Percentiles rank a stretch among this genome's conserved stretches.
Conservation (phyloP, 2,113 vertebrate genomes). For the Ochotona princeps region DNA sequence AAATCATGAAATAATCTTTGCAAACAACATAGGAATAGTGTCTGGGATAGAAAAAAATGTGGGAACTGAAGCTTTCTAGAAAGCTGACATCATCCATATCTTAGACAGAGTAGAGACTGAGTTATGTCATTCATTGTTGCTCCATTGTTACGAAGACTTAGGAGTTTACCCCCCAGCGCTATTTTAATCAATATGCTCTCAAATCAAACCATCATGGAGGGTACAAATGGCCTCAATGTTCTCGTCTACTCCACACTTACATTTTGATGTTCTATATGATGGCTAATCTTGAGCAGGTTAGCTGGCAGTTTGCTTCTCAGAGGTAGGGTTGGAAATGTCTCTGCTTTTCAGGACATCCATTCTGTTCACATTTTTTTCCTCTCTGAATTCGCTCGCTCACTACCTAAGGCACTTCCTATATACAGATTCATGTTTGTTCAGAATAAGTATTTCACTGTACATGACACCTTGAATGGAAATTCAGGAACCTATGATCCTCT, state of each 20-base stretch:
- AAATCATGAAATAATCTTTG: background rate
- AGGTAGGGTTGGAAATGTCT: background rate
- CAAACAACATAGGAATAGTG: background rate
- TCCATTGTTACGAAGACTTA: constrained; percentile 41
- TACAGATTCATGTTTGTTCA: constrained; percentile 62
- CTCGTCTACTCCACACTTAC: constrained; percentile 21
- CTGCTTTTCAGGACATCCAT: background rate
- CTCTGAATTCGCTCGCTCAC: constrained; percentile 49
- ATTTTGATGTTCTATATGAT: constrained; percentile 56
- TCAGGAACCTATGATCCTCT: constrained; percentile 72
- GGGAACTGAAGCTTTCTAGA: background rate
- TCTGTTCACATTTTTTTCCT: constrained; percentile 36
- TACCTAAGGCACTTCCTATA: constrained; percentile 20
- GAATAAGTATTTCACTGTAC: constrained; percentile 71
- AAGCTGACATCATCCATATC: background rate
- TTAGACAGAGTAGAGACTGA: background rate
- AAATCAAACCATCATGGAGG: background rate
- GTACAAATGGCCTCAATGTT: constrained; percentile 52
- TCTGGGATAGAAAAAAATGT: background rate
- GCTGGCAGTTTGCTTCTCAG: constrained; percentile 9
- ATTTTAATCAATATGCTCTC: constrained; percentile 14
- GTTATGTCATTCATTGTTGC: background rate
- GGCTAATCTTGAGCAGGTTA: constrained; percentile 46
- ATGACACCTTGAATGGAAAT: constrained; percentile 74
- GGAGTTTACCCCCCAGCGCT: background rate